Conservation (phyloP, 2,888 invertebrate genomes). For the Ormyrus thymus region DNA sequence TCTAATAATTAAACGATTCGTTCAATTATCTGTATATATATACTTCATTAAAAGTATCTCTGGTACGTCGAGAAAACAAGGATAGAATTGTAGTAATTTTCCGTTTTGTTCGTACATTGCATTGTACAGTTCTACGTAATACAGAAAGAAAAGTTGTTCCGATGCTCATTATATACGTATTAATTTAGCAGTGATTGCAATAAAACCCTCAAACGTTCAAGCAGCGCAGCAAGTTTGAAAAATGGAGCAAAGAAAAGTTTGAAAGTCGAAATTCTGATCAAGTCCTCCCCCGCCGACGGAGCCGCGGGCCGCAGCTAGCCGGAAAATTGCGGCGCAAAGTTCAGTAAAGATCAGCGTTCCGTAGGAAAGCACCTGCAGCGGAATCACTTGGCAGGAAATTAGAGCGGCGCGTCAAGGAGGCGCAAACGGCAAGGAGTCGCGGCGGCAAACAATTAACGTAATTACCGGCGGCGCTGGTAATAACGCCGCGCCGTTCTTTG, state of each 20-base stretch:
- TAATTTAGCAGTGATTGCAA: too few species aligned
- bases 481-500: background rate
- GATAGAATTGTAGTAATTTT: too few species aligned
- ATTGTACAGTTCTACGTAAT: too few species aligned
- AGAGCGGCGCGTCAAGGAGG: background rate
- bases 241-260: background rate
- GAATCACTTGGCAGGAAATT: constrained; percentile 29
- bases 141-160: too few species aligned
- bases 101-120: too few species aligned
- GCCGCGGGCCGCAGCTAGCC: background rate
- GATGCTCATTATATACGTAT: too few species aligned
- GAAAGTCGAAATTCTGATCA: background rate
- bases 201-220: too few species aligned
- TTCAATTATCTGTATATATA: too few species aligned
- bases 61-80: too few species aligned
- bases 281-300: background rate
- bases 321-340: constrained; percentile 13
- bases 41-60: too few species aligned
- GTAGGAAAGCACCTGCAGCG: background rate
- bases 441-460: constrained; percentile 35
- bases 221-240: too few species aligned
- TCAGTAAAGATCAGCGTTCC: constrained; percentile 23
- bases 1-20: too few species aligned
- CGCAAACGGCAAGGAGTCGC: constrained; percentile 10
- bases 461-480: constrained; percentile 14